A percentile compares a stretch with the other conserved stretches of the same genome.
phyloP scores from a whole-genome alignment of 2,797 vertebrate species.

The Nothura maculosa region DNA sequence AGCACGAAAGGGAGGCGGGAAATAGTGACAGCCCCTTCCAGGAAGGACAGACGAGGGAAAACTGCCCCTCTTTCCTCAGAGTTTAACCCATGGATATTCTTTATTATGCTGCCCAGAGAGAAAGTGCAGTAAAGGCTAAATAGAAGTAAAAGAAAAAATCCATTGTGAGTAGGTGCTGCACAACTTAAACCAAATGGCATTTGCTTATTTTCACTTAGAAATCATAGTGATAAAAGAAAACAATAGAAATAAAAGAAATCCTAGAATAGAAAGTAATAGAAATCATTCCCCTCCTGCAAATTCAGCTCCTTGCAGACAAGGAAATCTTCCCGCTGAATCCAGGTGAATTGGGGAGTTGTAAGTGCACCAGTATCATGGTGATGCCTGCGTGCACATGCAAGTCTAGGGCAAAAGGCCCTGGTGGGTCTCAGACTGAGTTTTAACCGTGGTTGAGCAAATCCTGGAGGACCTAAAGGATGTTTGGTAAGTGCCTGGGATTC shows the following conservation, averaged over 20 bases:
- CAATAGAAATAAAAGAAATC: too few species aligned
- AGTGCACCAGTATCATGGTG: rapidly evolving
- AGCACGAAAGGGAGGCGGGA: rapidly evolving
- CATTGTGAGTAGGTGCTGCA: neutral
- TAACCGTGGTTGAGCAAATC: rapidly evolving
- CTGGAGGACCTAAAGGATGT: rapidly evolving
- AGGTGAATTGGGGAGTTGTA: rapidly evolving
- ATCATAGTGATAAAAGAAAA: too few species aligned
- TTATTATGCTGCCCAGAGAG: rapidly evolving
- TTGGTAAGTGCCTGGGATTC: rapidly evolving
- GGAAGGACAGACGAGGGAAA: rapidly evolving
- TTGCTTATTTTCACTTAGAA: rapidly evolving
- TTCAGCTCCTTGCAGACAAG: too few species aligned
- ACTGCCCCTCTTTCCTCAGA: rapidly evolving
- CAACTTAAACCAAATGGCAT: rapidly evolving
- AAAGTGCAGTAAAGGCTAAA: neutral
- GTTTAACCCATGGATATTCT: rapidly evolving
- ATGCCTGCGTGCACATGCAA: rapidly evolving
- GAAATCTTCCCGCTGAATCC: rapidly evolving
- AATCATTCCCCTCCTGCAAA: neutral
- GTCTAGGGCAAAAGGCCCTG: neutral
- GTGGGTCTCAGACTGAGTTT: rapidly evolving
- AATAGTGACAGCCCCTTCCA: neutral
- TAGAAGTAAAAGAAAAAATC: rapidly evolving
- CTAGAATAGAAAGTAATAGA: neutral